Evolutionary conservation across 1,140 invertebrate species (phyloP), one percentile per base, ranked within the genome.

Genomic region (Adelges cooleyi): DNA sequence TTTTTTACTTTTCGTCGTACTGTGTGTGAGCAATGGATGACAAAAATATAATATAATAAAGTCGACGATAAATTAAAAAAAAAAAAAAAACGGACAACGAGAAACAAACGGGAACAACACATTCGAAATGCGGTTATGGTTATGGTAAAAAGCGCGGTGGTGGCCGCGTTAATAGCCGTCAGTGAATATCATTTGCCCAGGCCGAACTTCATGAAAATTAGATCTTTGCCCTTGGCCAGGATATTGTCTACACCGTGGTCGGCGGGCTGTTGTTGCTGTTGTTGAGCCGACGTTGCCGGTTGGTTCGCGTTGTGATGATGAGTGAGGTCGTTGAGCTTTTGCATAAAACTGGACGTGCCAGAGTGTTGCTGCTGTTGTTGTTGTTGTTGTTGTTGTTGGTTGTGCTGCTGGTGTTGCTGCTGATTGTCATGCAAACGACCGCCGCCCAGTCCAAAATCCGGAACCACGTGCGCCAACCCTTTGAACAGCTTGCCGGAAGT

Each of bases 161-260:
- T 18, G 9, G 29, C 56, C 38, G 29, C 29, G 29, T 48, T 44
- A 46, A 48, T 46, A 62, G 56, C 23, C 42, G 2, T 48, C 42
- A 25, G 38, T 62, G 46, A 62, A 62, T 27, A 66, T 84, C 84
- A 86, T 84, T 86, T 86, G 71, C 86, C 87, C 68, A 91, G 79
- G 53, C 89, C 89, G 73, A 92, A 92, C 79, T 90, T 91, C 82
- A 90, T 90, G 75, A 92, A 92, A 72, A 91, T 90, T 38, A 89
- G 80, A 77, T 91, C 89, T 77, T 92, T 91, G 69, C 89, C 89
- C 77, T 92, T 92, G 69, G 89, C 90, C 38, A 91, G 78, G 66
- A 91, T 88, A 59, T 75, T 73, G 67, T 76, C 76, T 17, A 73
- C 73, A 29, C 71, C 69, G 36, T 70, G 72, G 71, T 89, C 87